These are phyloP conservation scores for Gymnoscopelus braueri DNA, from an alignment of 2,797 vertebrate species.

Conservation along the genomic window DNA sequence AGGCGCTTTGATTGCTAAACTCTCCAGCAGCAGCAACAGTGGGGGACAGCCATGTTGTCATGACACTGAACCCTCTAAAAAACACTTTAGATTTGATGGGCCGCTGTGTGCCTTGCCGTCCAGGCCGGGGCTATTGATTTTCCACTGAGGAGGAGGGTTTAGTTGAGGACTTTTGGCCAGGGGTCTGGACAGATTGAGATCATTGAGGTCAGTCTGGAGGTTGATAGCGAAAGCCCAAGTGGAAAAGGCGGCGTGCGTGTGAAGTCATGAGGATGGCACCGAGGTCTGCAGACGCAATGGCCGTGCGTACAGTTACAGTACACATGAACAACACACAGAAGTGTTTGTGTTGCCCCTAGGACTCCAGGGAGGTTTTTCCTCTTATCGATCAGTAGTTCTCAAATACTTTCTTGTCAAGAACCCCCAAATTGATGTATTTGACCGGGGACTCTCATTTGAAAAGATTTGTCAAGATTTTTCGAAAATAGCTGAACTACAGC, in stretches of 20 bases:
- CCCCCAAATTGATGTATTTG: too few species aligned
- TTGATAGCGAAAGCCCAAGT: slow-evolving; percentile 58
- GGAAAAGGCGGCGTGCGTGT: slow-evolving; percentile 54
- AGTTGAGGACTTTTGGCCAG: slow-evolving; percentile 61
- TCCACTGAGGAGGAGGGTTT: slow-evolving; percentile 47
- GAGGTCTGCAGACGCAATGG: slow-evolving; percentile 32
- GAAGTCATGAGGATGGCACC: slow-evolving; percentile 47
- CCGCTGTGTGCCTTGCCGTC: slow-evolving; percentile 16
- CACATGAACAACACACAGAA: too few species aligned
- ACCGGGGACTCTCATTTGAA: too few species aligned
- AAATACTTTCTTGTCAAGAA: too few species aligned
- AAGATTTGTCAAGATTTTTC: too few species aligned
- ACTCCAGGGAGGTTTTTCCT: too few species aligned
- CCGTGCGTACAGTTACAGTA: slow-evolving; percentile 3
- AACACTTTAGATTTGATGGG: slow-evolving; percentile 33
- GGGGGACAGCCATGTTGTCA: slow-evolving; percentile 17
- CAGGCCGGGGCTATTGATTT: slow-evolving; percentile 34
- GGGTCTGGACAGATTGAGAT: slow-evolving; percentile 73
- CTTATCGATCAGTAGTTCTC: too few species aligned
- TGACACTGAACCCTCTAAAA: slow-evolving; percentile 26
- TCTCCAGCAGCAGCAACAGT: slow-evolving; percentile 5
- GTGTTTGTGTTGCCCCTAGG: slow-evolving; percentile 17
- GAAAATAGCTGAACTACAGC: too few species aligned
- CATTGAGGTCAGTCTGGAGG: slow-evolving; percentile 71
- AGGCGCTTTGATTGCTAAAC: slow-evolving; percentile 17